Percentiles rank a stretch among this genome's conserved stretches.
These are phyloP conservation scores for Stegastes partitus DNA, from an alignment of 2,113 vertebrate species.

Conservation along the genomic window DNA sequence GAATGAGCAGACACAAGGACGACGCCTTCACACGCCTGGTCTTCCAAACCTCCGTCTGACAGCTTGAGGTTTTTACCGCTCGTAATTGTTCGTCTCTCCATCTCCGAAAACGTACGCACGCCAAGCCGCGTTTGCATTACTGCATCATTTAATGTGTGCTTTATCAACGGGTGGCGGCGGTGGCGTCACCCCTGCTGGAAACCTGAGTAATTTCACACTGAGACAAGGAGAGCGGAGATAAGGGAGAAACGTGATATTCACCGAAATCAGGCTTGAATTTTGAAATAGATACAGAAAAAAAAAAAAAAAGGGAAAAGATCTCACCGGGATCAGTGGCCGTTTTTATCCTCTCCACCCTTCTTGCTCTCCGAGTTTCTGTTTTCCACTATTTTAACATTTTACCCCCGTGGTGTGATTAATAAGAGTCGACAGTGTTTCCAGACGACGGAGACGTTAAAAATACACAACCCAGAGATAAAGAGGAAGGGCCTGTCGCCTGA, in stretches of 20 bases:
- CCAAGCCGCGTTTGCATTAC: slow-evolving; percentile 66
- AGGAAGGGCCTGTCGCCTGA: slow-evolving; percentile 78
- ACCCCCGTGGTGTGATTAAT: slow-evolving; percentile 80
- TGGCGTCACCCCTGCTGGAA: slow-evolving; percentile 51
- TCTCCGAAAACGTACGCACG: slow-evolving; percentile 56
- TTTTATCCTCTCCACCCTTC: slow-evolving; percentile 19
- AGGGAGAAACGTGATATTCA: slow-evolving; percentile 69
- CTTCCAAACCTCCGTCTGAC: slow-evolving; percentile 76
- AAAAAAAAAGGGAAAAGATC: slow-evolving; percentile 47
- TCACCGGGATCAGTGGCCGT: slow-evolving; percentile 31
- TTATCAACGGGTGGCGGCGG: slow-evolving; percentile 74
- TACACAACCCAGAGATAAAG: slow-evolving; percentile 79
- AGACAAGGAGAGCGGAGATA: slow-evolving; percentile 58
- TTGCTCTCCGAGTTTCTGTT: slow-evolving; percentile 59
- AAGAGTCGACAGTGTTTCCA: slow-evolving; percentile 76
- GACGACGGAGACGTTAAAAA: slow-evolving; percentile 77
- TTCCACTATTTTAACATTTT: slow-evolving; percentile 63
- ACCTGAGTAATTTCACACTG: slow-evolving; percentile 70
- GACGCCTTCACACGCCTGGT: slow-evolving; percentile 50
- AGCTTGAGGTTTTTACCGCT: slow-evolving; percentile 67
- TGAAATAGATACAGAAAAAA: slow-evolving; percentile 58
- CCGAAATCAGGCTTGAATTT: slow-evolving; percentile 55
- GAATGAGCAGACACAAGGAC: slow-evolving; percentile 18
- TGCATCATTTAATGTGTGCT: slow-evolving; percentile 76
- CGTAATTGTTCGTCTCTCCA: slow-evolving; percentile 76